phyloP scores from a whole-genome alignment of 1,140 invertebrate species.

The Sminthurinus signatus region DNA sequence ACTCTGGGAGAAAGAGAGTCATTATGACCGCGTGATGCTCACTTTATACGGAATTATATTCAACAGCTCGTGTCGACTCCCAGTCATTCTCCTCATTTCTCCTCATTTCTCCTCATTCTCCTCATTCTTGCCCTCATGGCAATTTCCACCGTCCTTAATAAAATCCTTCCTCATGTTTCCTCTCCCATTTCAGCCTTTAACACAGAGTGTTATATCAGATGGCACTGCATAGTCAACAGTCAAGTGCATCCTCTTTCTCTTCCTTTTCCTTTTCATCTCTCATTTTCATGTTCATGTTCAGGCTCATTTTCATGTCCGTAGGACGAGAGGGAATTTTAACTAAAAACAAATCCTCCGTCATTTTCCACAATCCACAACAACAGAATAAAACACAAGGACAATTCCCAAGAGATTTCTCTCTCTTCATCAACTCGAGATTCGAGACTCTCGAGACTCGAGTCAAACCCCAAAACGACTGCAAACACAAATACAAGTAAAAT shows the following conservation, averaged over 20 bases:
- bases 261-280: neutral
- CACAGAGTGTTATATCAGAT: too few species aligned
- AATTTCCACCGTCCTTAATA: conserved; percentile 25
- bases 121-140: conserved; percentile 13
- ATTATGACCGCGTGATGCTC: conserved; percentile 38
- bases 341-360: neutral
- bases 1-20: conserved; percentile 28
- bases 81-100: too few species aligned
- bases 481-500: too few species aligned
- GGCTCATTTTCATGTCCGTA: too few species aligned
- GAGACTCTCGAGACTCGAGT: neutral
- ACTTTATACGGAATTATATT: too few species aligned
- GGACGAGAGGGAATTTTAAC: neutral
- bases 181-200: too few species aligned
- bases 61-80: conserved; percentile 32
- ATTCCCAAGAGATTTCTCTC: conserved; percentile 7
- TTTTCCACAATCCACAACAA: neutral
- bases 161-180: conserved; percentile 15
- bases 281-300: neutral
- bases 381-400: neutral
- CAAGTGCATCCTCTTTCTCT: too few species aligned
- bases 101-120: too few species aligned
- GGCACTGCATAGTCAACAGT: too few species aligned
- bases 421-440: neutral
- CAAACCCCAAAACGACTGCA: too few species aligned